Evolutionary conservation across 2,888 invertebrate species (phyloP).

Genomic region (Harmothoe impar): DNA sequence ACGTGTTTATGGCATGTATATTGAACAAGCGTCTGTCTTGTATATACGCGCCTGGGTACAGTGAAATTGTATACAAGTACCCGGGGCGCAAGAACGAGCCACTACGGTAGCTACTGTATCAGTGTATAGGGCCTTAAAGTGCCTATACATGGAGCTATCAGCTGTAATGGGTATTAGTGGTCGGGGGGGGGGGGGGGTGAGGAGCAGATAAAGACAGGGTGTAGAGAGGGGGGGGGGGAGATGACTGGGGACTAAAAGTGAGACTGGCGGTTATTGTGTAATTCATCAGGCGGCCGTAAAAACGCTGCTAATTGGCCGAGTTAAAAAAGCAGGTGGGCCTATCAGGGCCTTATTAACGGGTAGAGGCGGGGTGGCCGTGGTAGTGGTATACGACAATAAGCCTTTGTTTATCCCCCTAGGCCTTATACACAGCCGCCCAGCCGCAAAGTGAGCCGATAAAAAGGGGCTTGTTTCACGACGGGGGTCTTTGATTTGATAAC

Average conservation of each 20-base stretch:
- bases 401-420: constrained; percentile 51
- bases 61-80: too few species aligned
- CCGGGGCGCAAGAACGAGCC: too few species aligned
- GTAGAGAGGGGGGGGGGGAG: not conserved
- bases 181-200: not conserved
- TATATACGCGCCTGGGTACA: too few species aligned
- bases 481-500: constrained; percentile 55
- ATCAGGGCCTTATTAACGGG: not conserved
- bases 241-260: not conserved
- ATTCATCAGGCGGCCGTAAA: constrained; percentile 32
- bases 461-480: not conserved
- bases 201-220: not conserved
- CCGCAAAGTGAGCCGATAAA: constrained; percentile 44
- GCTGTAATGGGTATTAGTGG: too few species aligned
- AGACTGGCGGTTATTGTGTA: constrained; percentile 36
- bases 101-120: too few species aligned
- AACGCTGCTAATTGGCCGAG: not conserved
- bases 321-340: not conserved
- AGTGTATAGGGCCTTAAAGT: too few species aligned
- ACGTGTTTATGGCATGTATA: too few species aligned
- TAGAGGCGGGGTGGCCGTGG: not conserved
- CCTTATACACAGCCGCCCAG: not conserved
- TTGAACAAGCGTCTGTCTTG: too few species aligned
- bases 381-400: constrained; percentile 43
- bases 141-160: too few species aligned